Conservation (phyloP, 2,113 vertebrate genomes). For the Okapia johnstoni region DNA sequence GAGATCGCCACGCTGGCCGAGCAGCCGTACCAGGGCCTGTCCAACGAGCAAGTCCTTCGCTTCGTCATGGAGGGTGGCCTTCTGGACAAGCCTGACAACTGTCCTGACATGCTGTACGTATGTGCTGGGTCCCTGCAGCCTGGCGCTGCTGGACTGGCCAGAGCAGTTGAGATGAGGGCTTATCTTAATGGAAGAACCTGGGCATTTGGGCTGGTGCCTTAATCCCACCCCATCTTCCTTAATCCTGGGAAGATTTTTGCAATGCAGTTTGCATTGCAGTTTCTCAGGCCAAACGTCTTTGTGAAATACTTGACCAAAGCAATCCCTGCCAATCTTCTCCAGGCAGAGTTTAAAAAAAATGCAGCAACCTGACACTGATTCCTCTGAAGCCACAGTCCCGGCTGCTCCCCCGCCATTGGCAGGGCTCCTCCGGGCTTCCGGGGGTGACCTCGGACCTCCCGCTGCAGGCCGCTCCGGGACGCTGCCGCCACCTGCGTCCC, state of each 20-base stretch:
- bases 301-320: background rate
- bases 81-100: slow-evolving; percentile 97
- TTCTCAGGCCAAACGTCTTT: background rate
- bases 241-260: background rate
- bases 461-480: background rate
- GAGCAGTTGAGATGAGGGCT: background rate
- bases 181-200: background rate
- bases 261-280: background rate
- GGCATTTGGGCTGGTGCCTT: background rate
- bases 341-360: background rate
- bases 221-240: background rate
- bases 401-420: background rate
- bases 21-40: slow-evolving; percentile 98
- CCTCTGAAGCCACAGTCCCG: background rate
- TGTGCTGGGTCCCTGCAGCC: background rate
- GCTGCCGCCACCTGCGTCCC: background rate
- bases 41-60: slow-evolving; percentile 98
- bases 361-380: background rate
- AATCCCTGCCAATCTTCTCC: background rate
- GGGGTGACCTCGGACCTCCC: background rate
- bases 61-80: slow-evolving; percentile 99
- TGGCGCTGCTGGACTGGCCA: rapidly evolving
- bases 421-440: background rate
- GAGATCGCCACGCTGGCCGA: slow-evolving; percentile 96
- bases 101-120: slow-evolving; percentile 96